Conservation (phyloP, 2,797 vertebrate species). For the Pelochelys cantorii region DNA sequence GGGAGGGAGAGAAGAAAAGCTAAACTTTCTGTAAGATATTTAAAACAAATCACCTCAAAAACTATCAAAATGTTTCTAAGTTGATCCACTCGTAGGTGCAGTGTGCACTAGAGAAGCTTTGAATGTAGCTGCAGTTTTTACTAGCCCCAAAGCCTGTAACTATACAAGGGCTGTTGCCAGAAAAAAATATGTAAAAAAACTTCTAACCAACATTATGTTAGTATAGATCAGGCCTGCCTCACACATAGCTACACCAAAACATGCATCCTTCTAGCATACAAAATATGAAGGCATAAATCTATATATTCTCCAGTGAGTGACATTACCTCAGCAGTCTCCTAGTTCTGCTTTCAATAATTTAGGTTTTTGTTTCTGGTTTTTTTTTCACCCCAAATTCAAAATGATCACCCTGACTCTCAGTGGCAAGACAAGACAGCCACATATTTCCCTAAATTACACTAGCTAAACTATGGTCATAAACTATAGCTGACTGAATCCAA, state of each 20-base stretch:
- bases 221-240: not conserved
- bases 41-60: not conserved
- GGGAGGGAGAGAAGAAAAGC: not conserved
- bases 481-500: not conserved
- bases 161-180: not conserved
- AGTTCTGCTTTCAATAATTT: not conserved
- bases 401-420: not conserved
- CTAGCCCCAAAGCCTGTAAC: not conserved
- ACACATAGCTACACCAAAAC: not conserved
- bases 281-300: not conserved
- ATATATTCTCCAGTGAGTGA: not conserved
- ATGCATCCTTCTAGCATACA: rapidly evolving
- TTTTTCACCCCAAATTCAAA: conserved; percentile 10
- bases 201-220: not conserved
- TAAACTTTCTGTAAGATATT: not conserved
- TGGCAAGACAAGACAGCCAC: not conserved
- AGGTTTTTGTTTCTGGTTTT: not conserved
- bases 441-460: not conserved
- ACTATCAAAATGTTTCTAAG: conserved; percentile 4
- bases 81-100: not conserved
- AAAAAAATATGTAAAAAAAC: not conserved
- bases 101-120: not conserved
- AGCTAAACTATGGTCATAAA: not conserved
- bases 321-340: not conserved
- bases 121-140: not conserved